Evolutionary conservation across 2,113 vertebrate species (phyloP).

Genomic region (Callipepla californica): DNA sequence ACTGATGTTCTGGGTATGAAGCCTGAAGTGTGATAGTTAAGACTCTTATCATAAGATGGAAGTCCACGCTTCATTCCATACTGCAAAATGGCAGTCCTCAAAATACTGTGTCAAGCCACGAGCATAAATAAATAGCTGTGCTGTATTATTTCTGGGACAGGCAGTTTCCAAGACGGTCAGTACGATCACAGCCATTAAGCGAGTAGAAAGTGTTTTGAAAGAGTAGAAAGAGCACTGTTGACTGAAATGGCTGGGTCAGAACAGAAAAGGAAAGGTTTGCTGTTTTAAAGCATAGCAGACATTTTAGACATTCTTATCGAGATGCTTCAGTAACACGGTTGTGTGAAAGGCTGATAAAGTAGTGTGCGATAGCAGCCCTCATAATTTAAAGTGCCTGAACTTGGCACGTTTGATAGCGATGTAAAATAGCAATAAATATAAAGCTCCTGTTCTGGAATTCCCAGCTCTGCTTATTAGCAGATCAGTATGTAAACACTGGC

Average conservation of each 20-base stretch:
- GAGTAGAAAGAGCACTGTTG: slow-evolving; percentile 21
- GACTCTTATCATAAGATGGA: background rate
- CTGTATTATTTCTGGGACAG: background rate
- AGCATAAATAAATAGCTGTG: background rate
- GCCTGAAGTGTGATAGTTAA: background rate
- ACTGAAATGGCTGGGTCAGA: slow-evolving; percentile 13
- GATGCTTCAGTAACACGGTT: slow-evolving; percentile 48
- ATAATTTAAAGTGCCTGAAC: slow-evolving; percentile 51
- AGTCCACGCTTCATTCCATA: slow-evolving; percentile 1
- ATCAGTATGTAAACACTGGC: slow-evolving; percentile 47
- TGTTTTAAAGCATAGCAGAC: slow-evolving; percentile 62
- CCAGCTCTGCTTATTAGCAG: slow-evolving; percentile 49
- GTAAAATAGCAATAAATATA: slow-evolving; percentile 63
- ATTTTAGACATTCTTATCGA: slow-evolving; percentile 61
- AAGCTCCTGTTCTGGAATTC: slow-evolving; percentile 22
- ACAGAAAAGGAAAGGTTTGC: slow-evolving; percentile 44
- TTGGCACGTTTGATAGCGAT: slow-evolving; percentile 3
- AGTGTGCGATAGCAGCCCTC: slow-evolving; percentile 25
- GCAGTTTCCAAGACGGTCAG: background rate
- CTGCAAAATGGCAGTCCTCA: background rate
- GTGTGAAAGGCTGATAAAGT: slow-evolving; percentile 58
- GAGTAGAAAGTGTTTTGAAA: slow-evolving; percentile 34
- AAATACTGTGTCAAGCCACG: background rate
- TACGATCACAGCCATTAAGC: background rate
- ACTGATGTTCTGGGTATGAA: background rate